phyloP scores from a whole-genome alignment of 2,113 vertebrate species.

The Elachura formosa region DNA sequence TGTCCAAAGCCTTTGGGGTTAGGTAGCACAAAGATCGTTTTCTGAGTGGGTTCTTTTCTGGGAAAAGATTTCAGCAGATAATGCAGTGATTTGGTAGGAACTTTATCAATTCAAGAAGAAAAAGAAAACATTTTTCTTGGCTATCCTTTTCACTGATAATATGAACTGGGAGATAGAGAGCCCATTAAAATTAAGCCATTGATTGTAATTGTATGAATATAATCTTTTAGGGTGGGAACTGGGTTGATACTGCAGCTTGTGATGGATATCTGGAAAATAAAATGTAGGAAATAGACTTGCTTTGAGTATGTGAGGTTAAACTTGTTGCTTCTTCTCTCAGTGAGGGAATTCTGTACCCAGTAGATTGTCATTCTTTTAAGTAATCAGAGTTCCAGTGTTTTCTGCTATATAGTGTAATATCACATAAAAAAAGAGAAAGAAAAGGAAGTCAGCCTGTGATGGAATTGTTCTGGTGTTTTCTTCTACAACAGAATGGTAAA shows the following conservation, averaged over 20 bases:
- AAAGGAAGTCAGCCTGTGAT: background rate
- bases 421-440: background rate
- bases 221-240: background rate
- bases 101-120: background rate
- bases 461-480: slow-evolving; percentile 43
- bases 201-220: background rate
- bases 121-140: background rate
- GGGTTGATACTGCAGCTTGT: background rate
- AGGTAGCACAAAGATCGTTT: background rate
- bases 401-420: background rate
- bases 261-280: background rate
- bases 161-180: background rate
- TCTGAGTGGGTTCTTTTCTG: background rate
- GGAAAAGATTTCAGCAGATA: background rate
- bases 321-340: background rate
- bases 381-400: background rate
- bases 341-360: background rate
- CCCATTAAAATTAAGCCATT: background rate
- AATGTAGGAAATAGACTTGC: background rate
- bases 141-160: background rate
- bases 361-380: background rate
- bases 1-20: background rate
- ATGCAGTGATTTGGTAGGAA: background rate
- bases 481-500: slow-evolving; percentile 23
- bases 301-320: background rate